These are phyloP conservation scores for Tachycineta bicolor DNA, from an alignment of 2,113 vertebrate genomes.

Conservation along the genomic window DNA sequence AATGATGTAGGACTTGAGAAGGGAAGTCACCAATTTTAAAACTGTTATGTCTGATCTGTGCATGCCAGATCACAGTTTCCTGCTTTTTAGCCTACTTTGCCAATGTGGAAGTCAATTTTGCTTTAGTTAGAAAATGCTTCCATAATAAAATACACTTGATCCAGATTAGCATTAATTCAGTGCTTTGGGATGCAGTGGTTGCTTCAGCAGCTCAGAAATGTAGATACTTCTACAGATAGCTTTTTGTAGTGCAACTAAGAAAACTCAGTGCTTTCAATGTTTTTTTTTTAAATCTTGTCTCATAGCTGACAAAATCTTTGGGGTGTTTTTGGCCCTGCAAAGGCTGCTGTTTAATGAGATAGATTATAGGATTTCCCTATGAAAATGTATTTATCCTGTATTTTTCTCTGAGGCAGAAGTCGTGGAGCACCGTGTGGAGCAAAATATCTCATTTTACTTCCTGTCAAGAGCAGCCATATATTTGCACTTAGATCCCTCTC, in stretches of 20 bases:
- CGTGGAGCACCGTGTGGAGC: background rate
- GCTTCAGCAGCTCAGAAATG: background rate
- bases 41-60: background rate
- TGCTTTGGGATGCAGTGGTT: background rate
- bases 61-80: background rate
- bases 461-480: background rate
- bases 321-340: background rate
- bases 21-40: background rate
- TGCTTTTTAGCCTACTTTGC: background rate
- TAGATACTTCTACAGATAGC: background rate
- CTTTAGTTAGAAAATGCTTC: background rate
- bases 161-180: background rate
- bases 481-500: slow-evolving; percentile 5
- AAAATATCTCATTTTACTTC: slow-evolving; percentile 24
- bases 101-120: background rate
- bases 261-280: background rate
- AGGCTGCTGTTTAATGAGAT: background rate
- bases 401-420: slow-evolving; percentile 18
- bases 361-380: background rate
- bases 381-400: background rate
- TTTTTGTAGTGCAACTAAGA: background rate
- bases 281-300: background rate
- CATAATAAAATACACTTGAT: background rate
- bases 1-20: background rate
- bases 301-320: background rate